Evolutionary conservation across 2,113 vertebrate species (phyloP).

Genomic region (Bettongia penicillata): DNA sequence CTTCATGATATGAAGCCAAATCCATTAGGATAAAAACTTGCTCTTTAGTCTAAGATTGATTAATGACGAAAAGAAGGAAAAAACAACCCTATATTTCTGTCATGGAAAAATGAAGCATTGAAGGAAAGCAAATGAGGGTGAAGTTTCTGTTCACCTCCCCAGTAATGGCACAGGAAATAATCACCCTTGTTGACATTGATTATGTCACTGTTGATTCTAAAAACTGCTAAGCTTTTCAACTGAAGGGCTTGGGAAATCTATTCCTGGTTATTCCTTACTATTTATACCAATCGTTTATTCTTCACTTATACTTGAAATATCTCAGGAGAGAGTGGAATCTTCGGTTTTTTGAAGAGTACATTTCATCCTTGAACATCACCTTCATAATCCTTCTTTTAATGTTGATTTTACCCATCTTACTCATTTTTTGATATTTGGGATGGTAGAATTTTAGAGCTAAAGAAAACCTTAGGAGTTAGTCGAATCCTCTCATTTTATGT

Average conservation of each 20-base stretch:
- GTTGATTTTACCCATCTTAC: background rate
- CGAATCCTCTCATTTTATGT: background rate
- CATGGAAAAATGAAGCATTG: background rate
- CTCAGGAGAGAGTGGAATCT: background rate
- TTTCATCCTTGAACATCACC: background rate
- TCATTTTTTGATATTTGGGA: background rate
- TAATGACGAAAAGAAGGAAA: slow-evolving; percentile 5
- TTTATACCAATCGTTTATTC: background rate
- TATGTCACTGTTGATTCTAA: background rate
- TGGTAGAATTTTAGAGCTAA: background rate
- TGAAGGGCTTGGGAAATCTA: background rate
- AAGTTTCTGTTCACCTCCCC: background rate
- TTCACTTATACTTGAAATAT: background rate
- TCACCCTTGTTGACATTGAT: background rate
- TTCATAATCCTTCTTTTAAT: background rate
- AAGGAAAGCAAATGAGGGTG: slow-evolving; percentile 1
- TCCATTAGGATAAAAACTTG: slow-evolving; percentile 31
- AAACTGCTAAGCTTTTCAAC: background rate
- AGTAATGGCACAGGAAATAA: background rate
- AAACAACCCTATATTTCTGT: background rate
- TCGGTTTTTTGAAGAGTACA: background rate
- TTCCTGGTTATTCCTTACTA: background rate
- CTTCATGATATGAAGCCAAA: slow-evolving; percentile 12
- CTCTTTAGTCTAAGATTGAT: slow-evolving; percentile 6
- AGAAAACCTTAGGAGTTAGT: background rate